Percentiles rank a stretch among this genome's conserved stretches.
phyloP scores from a whole-genome alignment of 2,888 invertebrate species.

The Iphiclides podalirius region DNA sequence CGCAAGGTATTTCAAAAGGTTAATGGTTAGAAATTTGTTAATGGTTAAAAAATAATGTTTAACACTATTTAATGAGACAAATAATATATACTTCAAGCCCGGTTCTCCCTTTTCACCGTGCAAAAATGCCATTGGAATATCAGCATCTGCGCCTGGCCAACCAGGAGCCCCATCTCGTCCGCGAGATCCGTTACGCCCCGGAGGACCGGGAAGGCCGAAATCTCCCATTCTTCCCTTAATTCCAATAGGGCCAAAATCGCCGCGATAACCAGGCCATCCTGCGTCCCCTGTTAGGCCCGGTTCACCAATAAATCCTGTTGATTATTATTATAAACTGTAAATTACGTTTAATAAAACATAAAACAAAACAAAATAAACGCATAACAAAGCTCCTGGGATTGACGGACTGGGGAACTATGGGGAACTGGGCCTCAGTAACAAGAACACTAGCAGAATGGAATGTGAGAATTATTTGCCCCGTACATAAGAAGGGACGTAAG shows the following conservation, averaged over 20 bases:
- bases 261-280: slow-evolving; percentile 53
- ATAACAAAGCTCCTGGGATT: too few relatives aligned
- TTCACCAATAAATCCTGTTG: slow-evolving; percentile 69
- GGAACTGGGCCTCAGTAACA: too few relatives aligned
- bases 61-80: too few relatives aligned
- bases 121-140: slow-evolving; percentile 51
- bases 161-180: slow-evolving; percentile 79
- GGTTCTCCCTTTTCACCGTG: slow-evolving; percentile 73
- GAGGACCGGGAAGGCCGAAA: slow-evolving; percentile 66
- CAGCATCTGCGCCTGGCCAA: slow-evolving; percentile 65
- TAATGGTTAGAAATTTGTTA: too few relatives aligned
- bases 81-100: slow-evolving; percentile 52
- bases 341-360: neutral
- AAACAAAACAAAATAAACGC: neutral
- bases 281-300: slow-evolving; percentile 61
- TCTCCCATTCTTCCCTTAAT: slow-evolving; percentile 63
- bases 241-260: slow-evolving; percentile 53
- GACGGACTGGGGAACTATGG: too few relatives aligned
- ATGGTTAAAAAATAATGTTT: too few relatives aligned
- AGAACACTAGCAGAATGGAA: too few relatives aligned
- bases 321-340: too few relatives aligned
- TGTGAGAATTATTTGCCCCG: too few relatives aligned
- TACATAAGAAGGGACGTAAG: too few relatives aligned
- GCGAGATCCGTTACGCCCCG: slow-evolving; percentile 66
- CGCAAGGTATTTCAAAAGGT: too few relatives aligned